These are phyloP conservation scores for Drosophila niveifrons DNA, from an alignment of 2,888 invertebrate genomes.

Conservation along the genomic window DNA sequence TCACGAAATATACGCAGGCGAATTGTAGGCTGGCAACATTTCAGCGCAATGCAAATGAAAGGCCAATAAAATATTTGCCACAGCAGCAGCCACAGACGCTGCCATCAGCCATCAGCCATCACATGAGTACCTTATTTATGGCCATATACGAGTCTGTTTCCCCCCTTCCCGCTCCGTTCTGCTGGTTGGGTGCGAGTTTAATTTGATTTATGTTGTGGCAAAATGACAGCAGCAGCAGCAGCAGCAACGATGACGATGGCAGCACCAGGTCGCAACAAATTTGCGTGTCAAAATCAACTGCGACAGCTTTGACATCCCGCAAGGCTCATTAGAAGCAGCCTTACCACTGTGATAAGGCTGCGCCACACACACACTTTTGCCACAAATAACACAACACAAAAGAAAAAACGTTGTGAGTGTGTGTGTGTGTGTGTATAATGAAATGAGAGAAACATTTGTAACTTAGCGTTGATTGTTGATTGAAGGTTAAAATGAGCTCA, in stretches of 20 bases:
- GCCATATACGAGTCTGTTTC: constrained; percentile 16
- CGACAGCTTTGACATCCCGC: constrained; percentile 69
- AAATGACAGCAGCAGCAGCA: constrained; percentile 56
- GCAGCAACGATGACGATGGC: constrained; percentile 45
- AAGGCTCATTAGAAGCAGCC: constrained; percentile 67
- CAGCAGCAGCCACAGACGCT: constrained; percentile 10
- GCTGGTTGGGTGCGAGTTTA: constrained; percentile 28
- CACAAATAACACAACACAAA: background rate
- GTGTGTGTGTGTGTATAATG: background rate
- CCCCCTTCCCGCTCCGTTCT: background rate
- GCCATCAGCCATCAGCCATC: constrained; percentile 22
- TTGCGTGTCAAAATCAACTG: constrained; percentile 73
- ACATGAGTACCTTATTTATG: constrained; percentile 33
- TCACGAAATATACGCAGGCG: constrained; percentile 23
- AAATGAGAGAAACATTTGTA: background rate
- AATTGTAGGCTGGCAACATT: constrained; percentile 38
- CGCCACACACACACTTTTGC: constrained; percentile 4
- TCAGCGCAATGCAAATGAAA: constrained; percentile 62
- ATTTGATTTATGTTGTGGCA: constrained; percentile 73
- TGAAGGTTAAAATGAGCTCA: no score
- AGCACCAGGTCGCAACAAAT: constrained; percentile 51
- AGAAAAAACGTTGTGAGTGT: background rate
- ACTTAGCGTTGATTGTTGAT: background rate
- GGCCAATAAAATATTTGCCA: constrained; percentile 63
- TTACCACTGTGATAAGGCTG: constrained; percentile 29